A percentile compares a stretch with the other conserved stretches of the same genome.
Evolutionary conservation across 1,140 invertebrate species (phyloP).

Genomic region (Drosophila setifemur): DNA sequence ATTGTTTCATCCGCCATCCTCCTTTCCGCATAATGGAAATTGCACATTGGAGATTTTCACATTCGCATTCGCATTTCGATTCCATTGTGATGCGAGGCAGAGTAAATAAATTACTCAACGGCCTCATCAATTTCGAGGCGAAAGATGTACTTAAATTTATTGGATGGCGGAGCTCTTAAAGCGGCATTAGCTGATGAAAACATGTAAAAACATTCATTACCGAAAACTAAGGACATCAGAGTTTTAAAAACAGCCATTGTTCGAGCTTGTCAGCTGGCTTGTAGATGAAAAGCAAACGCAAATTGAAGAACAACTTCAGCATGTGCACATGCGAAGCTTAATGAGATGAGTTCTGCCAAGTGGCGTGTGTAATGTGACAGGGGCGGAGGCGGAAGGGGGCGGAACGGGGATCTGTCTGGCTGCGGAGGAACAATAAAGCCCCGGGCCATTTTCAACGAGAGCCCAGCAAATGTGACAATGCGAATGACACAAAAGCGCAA

Average conservation of each 20-base stretch:
- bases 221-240: slow-evolving; percentile 6
- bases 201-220: slow-evolving; percentile 10
- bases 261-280: slow-evolving; percentile 20
- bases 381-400: not conserved
- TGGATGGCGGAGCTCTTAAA: not conserved
- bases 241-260: slow-evolving; percentile 14
- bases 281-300: slow-evolving; percentile 46
- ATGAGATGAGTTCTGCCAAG: slow-evolving; percentile 61
- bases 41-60: slow-evolving; percentile 41
- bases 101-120: slow-evolving; percentile 35
- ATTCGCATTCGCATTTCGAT: slow-evolving; percentile 15
- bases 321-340: slow-evolving; percentile 55
- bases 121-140: slow-evolving; percentile 20
- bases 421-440: slow-evolving; percentile 50
- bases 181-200: slow-evolving; percentile 25
- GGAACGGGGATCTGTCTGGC: slow-evolving; percentile 24
- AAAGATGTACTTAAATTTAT: not conserved
- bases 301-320: slow-evolving; percentile 56
- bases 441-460: slow-evolving; percentile 56
- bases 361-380: slow-evolving; percentile 56
- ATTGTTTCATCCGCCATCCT: slow-evolving; percentile 45
- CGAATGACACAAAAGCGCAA: slow-evolving; percentile 54
- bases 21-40: slow-evolving; percentile 45
- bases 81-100: slow-evolving; percentile 17
- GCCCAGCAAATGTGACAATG: slow-evolving; percentile 54